Conservation (phyloP, 2,113 vertebrate species). For the Fregetta grallaria region DNA sequence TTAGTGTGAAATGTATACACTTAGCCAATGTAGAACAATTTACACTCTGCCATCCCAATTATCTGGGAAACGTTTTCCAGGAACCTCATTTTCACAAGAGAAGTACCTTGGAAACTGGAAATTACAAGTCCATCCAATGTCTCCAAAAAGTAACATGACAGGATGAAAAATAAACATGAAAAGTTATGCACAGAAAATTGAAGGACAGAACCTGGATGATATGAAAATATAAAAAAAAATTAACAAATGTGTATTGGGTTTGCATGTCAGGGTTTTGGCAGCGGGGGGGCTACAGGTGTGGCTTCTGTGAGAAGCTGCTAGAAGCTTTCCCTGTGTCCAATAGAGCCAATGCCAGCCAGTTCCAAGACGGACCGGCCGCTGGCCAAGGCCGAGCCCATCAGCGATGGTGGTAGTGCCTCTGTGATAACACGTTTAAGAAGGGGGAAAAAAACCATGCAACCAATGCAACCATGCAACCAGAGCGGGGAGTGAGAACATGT, state of each 20-base stretch:
- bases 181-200: neutral
- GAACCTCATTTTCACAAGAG: neutral
- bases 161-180: neutral
- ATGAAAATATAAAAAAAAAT: neutral
- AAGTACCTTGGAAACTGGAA: neutral
- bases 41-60: neutral
- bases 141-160: neutral
- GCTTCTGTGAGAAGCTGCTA: neutral
- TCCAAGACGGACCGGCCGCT: accelerated
- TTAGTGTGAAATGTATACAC: neutral
- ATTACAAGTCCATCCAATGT: neutral
- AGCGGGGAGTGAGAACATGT: neutral
- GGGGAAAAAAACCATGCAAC: neutral
- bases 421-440: neutral
- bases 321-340: accelerated
- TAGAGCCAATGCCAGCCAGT: neutral
- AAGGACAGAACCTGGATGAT: neutral
- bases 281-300: neutral
- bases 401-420: neutral
- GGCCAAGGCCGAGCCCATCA: neutral
- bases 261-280: neutral
- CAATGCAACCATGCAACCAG: neutral
- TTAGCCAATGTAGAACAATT: neutral
- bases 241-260: neutral
- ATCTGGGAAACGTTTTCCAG: neutral